Base-by-base conservation (phyloP, 2,888 invertebrate genomes). In the Dryocosmus kuriphilus region DNA sequence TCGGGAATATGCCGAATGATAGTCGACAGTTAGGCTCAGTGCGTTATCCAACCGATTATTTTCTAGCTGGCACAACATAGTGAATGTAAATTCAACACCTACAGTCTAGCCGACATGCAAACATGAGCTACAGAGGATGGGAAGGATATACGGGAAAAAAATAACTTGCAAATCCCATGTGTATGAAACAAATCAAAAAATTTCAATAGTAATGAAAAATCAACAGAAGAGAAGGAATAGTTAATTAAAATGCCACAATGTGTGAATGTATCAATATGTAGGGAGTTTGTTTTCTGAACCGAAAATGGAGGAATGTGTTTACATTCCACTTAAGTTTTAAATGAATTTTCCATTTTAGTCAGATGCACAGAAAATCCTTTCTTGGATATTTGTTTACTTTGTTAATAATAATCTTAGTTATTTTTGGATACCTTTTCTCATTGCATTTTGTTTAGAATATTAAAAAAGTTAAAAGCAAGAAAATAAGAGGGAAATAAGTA, bases 1-100 rank as follows among this genome's bases (percentile, higher is more conserved):
- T n/a, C 32, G 16, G 46, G 19, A 46, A 46, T 46, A 16, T 60
- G 30, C 7, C 32, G 32, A 32, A 62, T 62, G 32, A 62, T 62
- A 62, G 19, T 35, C 62, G 62, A 62, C 62, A 62, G 62, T 32
- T 32, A 32, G 32, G 62, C 19, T 62, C 32, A n/a, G 62, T 32
- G 32, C 27, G 16, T 62, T 62, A 62, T 30, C 19, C 19, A 62
- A 61, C 27, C 16, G 6, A 6, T 14, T 27, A 61, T 61, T 32
- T 61, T 27, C 46, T 46, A 46, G 1, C 5, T 46, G 46, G 61
- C 61, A 35, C 30, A 62, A 62, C 32, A 30, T 19, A 27, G 27
- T 32, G 19, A 7, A 38, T 5, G 22, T 38, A 14, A 0, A n/a
- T 41, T 6, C 38, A 35, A 7, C 22, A 65, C n/a, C n/a, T 22